Evolutionary conservation across 2,113 vertebrate genomes (phyloP).

Genomic region (Aythya baeri): DNA sequence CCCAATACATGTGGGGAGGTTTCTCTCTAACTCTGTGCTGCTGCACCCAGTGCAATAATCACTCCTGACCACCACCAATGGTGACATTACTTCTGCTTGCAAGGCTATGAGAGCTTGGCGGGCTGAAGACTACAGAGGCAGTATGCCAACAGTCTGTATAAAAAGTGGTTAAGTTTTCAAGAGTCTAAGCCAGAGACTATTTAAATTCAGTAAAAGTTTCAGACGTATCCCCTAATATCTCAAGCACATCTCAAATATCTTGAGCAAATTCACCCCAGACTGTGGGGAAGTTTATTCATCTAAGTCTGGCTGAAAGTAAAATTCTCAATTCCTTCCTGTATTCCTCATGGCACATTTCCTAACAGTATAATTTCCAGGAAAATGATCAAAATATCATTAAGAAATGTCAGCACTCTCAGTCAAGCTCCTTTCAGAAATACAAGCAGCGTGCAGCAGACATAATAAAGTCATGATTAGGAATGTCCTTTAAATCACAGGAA

Average conservation of each 20-base stretch:
- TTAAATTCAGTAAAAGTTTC: not conserved
- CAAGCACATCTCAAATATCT: not conserved
- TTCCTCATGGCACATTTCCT: conserved; percentile 10
- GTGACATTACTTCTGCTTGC: not conserved
- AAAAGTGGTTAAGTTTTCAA: not conserved
- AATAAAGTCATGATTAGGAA: conserved; percentile 23
- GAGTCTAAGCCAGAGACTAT: not conserved
- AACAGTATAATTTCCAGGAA: conserved; percentile 27
- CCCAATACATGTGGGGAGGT: not conserved
- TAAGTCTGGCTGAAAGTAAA: not conserved
- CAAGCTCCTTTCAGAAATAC: conserved; percentile 4
- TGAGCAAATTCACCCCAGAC: not conserved
- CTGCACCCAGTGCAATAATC: not conserved
- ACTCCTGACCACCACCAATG: not conserved
- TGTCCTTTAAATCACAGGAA: conserved; percentile 53
- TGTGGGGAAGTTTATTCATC: not conserved
- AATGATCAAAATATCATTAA: conserved; percentile 54
- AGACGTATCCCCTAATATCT: not conserved
- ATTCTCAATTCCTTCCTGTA: not conserved
- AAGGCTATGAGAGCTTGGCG: not conserved
- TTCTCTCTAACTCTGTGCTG: not conserved
- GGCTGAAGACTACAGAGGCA: not conserved
- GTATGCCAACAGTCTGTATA: not conserved
- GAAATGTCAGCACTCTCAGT: conserved; percentile 45
- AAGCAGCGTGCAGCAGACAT: conserved; percentile 14